Conservation (phyloP, 2,888 invertebrate species). For the Gandaritis pyraliata region DNA sequence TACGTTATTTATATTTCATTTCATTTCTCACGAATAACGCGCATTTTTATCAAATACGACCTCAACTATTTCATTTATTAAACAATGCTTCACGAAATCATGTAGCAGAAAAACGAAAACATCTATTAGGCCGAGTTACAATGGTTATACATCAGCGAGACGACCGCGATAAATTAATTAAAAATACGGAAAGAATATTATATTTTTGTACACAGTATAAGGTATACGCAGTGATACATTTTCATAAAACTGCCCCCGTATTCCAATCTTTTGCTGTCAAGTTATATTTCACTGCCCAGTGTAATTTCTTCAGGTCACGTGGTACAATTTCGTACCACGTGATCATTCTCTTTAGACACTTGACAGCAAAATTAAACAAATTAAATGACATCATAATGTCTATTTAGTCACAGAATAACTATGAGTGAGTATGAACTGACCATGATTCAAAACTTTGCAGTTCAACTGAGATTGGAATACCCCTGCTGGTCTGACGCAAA, state of each 20-base stretch:
- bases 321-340: no score
- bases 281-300: no score
- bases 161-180: slow-evolving; percentile 42
- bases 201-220: slow-evolving; percentile 25
- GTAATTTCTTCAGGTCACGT: no score
- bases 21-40: slow-evolving; percentile 8
- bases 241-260: slow-evolving; percentile 4
- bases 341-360: no score
- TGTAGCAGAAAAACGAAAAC: slow-evolving; percentile 44
- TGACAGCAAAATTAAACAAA: no score
- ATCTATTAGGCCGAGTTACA: slow-evolving; percentile 37
- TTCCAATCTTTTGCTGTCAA: no score
- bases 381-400: no score
- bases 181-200: slow-evolving; percentile 39
- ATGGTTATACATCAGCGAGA: slow-evolving; percentile 35
- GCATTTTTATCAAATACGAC: slow-evolving; percentile 32
- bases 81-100: slow-evolving; percentile 38
- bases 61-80: slow-evolving; percentile 34
- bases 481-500: not conserved
- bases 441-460: no score
- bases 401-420: no score
- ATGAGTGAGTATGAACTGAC: no score
- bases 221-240: slow-evolving; percentile 6
- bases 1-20: slow-evolving; percentile 5
- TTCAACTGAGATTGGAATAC: no score